Base-by-base conservation (phyloP, 2,797 vertebrate genomes). In the Vipera latastei region DNA sequence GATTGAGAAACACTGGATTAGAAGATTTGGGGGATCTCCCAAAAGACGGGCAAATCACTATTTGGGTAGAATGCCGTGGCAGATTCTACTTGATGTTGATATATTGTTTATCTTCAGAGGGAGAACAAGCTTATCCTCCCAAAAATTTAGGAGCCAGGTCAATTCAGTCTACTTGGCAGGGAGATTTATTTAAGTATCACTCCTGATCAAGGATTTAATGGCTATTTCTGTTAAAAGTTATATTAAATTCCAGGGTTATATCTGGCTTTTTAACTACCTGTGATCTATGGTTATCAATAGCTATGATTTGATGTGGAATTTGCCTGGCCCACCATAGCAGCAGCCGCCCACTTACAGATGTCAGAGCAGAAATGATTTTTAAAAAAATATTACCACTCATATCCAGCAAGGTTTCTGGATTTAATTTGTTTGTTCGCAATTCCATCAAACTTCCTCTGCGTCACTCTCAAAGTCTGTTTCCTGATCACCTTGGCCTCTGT, bases 401-500 rank as follows among this genome's bases (percentile, higher is more conserved):
- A 91, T 53, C 89, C 89, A 38, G 6, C 25, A 86, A 28, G 53
- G 44, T 44, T 96, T 96, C 89, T 94, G 32, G 65, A 38, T 73
- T 73, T 38, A 38, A 94, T 91, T 86, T 93, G 93, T 90, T 89
- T 48, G 73, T 48, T 14, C 94, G 92, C 93, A 96, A 95, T 95
- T 92, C 95, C 91, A 94, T 95, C 97, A 97, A 94, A 95, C 95
- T 98, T 98, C 97, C 97, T 93, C 91, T 97, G 95, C 97, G 97
- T 98, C 98, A 98, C 92, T 86, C n/a, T 73, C 61, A 91, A 94
- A 96, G 90, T 94, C 97, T 98, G 98, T 97, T 98, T 98, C 98
- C 98, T 98, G 97, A 94, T 96, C 96, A 94, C 94, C 94, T 95
- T 97, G 97, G 96, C 97, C 98, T 98, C 97, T 98, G 96, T 96